Conservation (phyloP, 2,797 vertebrate species). For the Siniperca scherzeri region DNA sequence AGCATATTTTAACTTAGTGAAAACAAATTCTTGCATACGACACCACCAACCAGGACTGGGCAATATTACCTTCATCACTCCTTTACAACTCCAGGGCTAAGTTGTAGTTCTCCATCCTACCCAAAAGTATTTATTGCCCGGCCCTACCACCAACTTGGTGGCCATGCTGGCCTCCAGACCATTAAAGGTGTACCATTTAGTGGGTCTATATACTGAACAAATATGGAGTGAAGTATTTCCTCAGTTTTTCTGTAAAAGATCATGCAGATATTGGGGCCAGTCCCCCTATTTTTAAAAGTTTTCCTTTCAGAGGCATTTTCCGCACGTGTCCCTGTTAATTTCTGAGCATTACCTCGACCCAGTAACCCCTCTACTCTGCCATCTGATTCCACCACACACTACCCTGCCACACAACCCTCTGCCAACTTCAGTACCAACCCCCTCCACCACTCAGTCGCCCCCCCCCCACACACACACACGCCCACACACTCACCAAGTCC, state of each 20-base stretch:
- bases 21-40: not conserved
- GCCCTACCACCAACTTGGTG: no score
- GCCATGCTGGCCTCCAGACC: no score
- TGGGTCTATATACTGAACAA: no score
- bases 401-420: constrained; percentile 4
- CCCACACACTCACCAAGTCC: constrained; percentile 4
- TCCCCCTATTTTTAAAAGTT: constrained; percentile 35
- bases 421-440: constrained; percentile 37
- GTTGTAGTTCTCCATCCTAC: no score
- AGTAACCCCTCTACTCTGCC: constrained; percentile 50
- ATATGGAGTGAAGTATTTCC: not conserved
- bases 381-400: constrained; percentile 46
- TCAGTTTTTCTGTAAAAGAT: constrained; percentile 3
- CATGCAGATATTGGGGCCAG: not conserved
- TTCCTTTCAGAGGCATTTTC: constrained; percentile 5
- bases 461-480: constrained; percentile 15
- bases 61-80: no score
- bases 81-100: no score
- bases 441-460: not conserved
- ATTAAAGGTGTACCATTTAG: no score
- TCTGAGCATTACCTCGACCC: constrained; percentile 36
- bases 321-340: constrained; percentile 7
- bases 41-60: no score
- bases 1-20: not conserved
- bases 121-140: no score